A percentile compares a stretch with the other conserved stretches of the same genome.
phyloP scores from a whole-genome alignment of 2,113 vertebrate species.

The Gasterosteus aculeatus region DNA sequence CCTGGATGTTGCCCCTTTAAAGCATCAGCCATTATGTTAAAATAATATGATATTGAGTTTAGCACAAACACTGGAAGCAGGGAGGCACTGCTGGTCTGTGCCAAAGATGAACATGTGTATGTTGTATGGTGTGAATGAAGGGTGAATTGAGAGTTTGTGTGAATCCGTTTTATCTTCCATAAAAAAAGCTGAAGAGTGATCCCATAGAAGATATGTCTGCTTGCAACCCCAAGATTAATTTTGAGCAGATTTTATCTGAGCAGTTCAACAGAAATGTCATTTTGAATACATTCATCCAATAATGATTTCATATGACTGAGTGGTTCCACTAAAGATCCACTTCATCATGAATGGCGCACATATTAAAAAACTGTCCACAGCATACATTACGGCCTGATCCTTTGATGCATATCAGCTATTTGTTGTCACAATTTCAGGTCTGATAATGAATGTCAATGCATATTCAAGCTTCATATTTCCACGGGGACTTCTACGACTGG shows the following conservation, averaged over 20 bases:
- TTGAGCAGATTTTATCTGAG: background rate
- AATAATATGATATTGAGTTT: background rate
- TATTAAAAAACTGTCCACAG: background rate
- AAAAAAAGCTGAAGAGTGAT: too few species aligned
- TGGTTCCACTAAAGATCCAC: background rate
- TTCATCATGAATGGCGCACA: background rate
- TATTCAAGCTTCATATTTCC: slow-evolving; percentile 7
- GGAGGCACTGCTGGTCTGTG: background rate
- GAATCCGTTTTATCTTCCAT: too few species aligned
- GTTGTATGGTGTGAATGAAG: too few species aligned
- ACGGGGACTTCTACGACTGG: background rate
- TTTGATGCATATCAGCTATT: background rate
- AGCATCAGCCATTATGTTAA: too few species aligned
- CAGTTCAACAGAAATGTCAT: background rate
- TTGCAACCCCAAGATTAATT: background rate
- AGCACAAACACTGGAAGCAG: background rate
- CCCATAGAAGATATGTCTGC: background rate
- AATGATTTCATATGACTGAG: background rate
- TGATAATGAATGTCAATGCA: background rate
- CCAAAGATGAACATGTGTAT: background rate
- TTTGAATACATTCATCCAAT: background rate
- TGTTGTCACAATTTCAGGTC: background rate
- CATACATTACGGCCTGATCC: background rate
- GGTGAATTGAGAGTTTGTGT: background rate
- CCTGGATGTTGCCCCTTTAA: too few species aligned